Percentiles rank a stretch among this genome's conserved stretches.
These are phyloP conservation scores for Pipistrellus nathusii DNA, from an alignment of 2,797 vertebrate genomes.

Conservation along the genomic window DNA sequence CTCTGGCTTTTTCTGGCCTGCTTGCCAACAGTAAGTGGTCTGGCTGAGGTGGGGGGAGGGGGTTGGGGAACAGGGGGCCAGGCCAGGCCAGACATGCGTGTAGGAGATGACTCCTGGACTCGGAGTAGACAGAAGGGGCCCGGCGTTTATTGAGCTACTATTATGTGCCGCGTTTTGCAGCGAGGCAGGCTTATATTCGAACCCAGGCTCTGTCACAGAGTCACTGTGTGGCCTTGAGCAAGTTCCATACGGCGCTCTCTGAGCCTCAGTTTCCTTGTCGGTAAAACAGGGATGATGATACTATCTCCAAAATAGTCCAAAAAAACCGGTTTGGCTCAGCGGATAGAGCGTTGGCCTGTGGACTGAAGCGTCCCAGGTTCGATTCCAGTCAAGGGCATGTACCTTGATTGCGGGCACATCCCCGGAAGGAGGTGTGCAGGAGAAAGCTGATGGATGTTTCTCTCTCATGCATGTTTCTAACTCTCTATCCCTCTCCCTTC, in stretches of 20 bases:
- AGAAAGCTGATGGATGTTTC: too few relatives aligned
- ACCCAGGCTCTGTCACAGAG: not conserved
- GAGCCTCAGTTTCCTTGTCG: not conserved
- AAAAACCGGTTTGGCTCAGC: too few relatives aligned
- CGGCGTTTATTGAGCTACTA: not conserved
- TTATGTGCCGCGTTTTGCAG: not conserved
- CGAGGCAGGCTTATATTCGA: not conserved
- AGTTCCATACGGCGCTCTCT: not conserved
- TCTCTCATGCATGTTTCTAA: too few relatives aligned
- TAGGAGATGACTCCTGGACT: not conserved
- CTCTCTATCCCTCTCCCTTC: too few relatives aligned
- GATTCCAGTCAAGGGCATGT: too few relatives aligned
- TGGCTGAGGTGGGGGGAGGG: not conserved
- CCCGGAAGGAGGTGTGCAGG: too few relatives aligned
- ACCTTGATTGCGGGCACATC: too few relatives aligned
- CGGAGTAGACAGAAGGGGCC: not conserved
- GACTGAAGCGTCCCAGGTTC: too few relatives aligned
- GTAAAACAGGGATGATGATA: not conserved
- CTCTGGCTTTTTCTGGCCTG: slow-evolving; percentile 37
- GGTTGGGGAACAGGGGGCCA: not conserved
- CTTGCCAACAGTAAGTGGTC: slow-evolving; percentile 23
- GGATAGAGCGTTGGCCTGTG: too few relatives aligned
- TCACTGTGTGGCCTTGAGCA: not conserved
- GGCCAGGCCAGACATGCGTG: not conserved
- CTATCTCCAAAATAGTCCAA: too few relatives aligned